Evolutionary conservation across 2,888 invertebrate genomes (phyloP).

Genomic region (Suillia variegata): DNA sequence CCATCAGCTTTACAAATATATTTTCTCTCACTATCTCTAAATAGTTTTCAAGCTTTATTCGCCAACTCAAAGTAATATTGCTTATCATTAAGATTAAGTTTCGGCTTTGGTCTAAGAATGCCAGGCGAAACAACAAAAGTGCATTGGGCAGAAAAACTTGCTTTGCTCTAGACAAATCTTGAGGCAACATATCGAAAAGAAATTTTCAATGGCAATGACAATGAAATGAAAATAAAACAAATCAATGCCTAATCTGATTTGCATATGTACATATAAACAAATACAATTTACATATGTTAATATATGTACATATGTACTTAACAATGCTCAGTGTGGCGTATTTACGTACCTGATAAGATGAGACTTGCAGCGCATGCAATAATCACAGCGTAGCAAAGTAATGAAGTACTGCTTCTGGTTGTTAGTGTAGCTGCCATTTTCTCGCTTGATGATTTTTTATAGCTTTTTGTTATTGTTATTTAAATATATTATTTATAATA

Average conservation of each 20-base stretch:
- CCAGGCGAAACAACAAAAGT: too few species aligned
- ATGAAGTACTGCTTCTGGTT: constrained; percentile 25
- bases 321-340: neutral
- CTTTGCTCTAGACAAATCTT: too few species aligned
- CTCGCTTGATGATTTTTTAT: neutral
- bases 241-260: neutral
- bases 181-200: too few species aligned
- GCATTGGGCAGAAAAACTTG: too few species aligned
- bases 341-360: constrained; percentile 51
- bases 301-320: neutral
- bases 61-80: too few species aligned
- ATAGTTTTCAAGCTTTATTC: too few species aligned
- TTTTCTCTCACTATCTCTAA: too few species aligned
- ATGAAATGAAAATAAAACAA: constrained; percentile 1
- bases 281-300: neutral
- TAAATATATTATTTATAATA: too few species aligned
- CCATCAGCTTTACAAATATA: too few species aligned
- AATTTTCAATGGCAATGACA: too few species aligned
- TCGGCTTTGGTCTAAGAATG: too few species aligned
- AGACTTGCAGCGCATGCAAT: constrained; percentile 45
- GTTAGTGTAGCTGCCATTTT: constrained; percentile 22
- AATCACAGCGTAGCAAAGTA: constrained; percentile 42
- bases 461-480: neutral
- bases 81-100: too few species aligned
- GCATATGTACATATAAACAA: neutral